Evolutionary conservation across 2,113 vertebrate genomes (phyloP).

Genomic region (Triplophysa siluroides): DNA sequence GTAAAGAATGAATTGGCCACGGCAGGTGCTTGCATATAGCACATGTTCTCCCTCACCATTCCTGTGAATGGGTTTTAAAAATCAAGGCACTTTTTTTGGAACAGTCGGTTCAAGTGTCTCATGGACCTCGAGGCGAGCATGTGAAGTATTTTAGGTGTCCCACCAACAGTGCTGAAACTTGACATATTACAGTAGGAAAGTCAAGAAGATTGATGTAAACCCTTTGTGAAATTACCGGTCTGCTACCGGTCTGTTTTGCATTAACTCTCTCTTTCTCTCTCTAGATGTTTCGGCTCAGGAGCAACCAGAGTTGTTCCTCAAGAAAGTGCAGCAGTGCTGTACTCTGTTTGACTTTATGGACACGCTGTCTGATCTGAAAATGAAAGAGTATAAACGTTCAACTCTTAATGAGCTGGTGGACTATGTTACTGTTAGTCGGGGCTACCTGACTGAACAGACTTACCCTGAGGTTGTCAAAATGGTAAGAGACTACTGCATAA

Average conservation of each 20-base stretch:
- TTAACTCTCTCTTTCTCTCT: background rate
- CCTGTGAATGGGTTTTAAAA: background rate
- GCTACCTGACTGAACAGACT: conserved; percentile 98
- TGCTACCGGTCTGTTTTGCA: background rate
- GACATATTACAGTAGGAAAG: background rate
- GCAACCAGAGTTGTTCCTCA: conserved; percentile 99
- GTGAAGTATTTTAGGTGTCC: conserved; percentile 15
- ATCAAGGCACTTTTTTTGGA: background rate
- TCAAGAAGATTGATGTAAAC: background rate
- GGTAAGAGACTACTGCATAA: conserved; percentile 75
- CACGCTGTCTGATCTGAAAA: conserved; percentile 99
- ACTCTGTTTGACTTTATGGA: conserved; percentile 99
- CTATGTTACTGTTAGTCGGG: conserved; percentile 98
- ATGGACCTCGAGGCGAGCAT: background rate
- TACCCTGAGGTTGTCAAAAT: conserved; percentile 99
- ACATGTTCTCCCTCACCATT: background rate
- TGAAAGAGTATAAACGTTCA: conserved; percentile 99
- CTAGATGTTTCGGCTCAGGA: conserved; percentile 95
- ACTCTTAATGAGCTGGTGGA: conserved; percentile 99
- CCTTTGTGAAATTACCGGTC: background rate
- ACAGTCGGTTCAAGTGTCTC: background rate
- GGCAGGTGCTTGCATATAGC: too few relatives aligned
- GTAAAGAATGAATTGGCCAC: too few relatives aligned
- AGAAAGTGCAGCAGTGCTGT: conserved; percentile 99
- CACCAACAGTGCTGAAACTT: background rate